Base-by-base conservation (phyloP, 2,797 vertebrate species). In the Vipera ursinii region DNA sequence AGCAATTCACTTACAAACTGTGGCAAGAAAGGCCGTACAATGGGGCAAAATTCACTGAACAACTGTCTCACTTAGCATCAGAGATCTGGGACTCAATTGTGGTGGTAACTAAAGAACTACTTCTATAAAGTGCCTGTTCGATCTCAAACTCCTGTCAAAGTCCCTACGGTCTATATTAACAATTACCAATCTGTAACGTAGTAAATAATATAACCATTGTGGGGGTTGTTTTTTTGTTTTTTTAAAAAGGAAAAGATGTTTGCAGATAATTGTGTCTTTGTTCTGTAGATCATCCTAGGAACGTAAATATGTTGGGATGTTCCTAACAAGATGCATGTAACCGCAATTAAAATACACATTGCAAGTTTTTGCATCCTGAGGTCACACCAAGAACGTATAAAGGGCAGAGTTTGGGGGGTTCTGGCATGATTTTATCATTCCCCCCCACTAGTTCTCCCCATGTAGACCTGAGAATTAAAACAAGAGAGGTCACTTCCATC, bases 371-470 rank as follows among this genome's bases (percentile, higher is more conserved):
- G 32, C 69, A 78, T 22, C 69, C 22, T 9, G 17, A 22, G 69
- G 17, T 78, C 69, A 44, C 69, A 22, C 32, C 32, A 44, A 78
- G 32, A 44, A 22, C 20, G 51, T 53, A 0, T 2, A 44, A 44
- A 22, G 3, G 17, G 0, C 1, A 4, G 38, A 22, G 38, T 44
- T 48, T 20, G 22, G 1, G 38, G 38, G 20, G 8, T 12, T 48
- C 8, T 48, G 8, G 20, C 20, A 24, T 2, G 20, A 4, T 82
- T 82, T 22, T 22, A 44, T 22, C 20, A 10, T 4, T 9, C 0
- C 0, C 0, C 0, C 2, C 1, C 20, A 44, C 38, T 4, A 24
- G 20, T 3, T 82, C 73, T 44, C 73, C 38, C 38, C 20, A 44
- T 9, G 73, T 24, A 48, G 38, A 82, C 20, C 73, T 10, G 6